These are phyloP conservation scores for Strigops habroptila DNA, from an alignment of 2,113 vertebrate species.

Conservation along the genomic window DNA sequence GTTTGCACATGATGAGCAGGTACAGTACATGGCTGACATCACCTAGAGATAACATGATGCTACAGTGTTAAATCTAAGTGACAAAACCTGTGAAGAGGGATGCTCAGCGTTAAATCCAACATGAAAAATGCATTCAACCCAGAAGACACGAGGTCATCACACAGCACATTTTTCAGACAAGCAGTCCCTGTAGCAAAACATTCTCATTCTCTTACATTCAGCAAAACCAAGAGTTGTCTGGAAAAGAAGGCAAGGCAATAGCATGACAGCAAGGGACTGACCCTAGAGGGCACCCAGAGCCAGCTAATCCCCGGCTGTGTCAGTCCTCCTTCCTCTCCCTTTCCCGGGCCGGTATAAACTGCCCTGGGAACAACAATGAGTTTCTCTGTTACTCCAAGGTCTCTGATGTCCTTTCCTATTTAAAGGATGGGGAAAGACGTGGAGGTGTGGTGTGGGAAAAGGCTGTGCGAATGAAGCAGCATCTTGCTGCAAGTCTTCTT, in stretches of 20 bases:
- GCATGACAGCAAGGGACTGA: background rate
- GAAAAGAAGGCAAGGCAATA: background rate
- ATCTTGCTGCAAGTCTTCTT: background rate
- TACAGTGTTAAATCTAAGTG: background rate
- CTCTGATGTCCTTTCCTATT: background rate
- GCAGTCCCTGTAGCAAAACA: background rate
- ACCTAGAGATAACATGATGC: background rate
- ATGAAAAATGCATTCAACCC: background rate
- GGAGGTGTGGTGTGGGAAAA: background rate
- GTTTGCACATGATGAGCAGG: background rate
- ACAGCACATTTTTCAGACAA: background rate
- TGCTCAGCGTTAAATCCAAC: background rate
- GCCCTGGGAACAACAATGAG: background rate
- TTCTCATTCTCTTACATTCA: background rate
- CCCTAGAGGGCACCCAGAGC: background rate
- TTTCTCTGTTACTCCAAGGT: background rate
- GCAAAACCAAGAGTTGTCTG: background rate
- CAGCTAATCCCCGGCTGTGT: background rate
- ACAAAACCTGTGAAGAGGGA: background rate
- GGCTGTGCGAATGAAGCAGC: background rate
- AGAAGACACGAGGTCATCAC: background rate
- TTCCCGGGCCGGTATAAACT: background rate
- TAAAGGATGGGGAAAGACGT: background rate
- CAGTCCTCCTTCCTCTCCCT: background rate
- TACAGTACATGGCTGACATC: background rate